Evolutionary conservation across 1,140 invertebrate genomes (phyloP).

Genomic region (Saxidomus purpurata): DNA sequence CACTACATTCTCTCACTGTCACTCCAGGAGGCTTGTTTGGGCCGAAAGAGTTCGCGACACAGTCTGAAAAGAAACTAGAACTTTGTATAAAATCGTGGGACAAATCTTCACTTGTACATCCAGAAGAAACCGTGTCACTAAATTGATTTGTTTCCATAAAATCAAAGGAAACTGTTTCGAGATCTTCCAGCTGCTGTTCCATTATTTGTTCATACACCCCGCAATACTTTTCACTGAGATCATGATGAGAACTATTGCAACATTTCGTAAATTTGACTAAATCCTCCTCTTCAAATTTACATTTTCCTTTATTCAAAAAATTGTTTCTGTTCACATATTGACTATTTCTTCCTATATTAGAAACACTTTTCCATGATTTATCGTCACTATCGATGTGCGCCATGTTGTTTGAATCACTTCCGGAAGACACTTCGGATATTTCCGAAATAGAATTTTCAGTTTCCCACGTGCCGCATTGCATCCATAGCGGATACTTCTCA

Average conservation of each 20-base stretch:
- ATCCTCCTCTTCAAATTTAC: neutral
- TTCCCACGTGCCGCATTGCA: constrained; percentile 49
- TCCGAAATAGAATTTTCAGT: constrained; percentile 39
- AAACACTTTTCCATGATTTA: constrained; percentile 30
- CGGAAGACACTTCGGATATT: constrained; percentile 50
- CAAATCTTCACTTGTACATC: neutral
- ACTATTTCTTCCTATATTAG: neutral
- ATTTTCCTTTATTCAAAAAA: neutral
- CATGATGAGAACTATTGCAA: constrained; percentile 11
- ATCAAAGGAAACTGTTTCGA: neutral
- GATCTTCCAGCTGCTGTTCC: constrained; percentile 64
- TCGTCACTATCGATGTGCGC: neutral
- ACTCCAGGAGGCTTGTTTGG: neutral
- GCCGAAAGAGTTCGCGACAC: neutral
- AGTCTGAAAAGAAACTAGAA: neutral
- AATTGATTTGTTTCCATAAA: constrained; percentile 9
- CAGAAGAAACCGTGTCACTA: neutral
- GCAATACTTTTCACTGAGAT: constrained; percentile 48
- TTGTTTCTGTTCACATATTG: neutral
- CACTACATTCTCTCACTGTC: constrained; percentile 28
- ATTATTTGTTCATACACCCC: constrained; percentile 64
- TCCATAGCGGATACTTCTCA: constrained; percentile 64
- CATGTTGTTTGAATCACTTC: constrained; percentile 31
- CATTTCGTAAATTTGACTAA: constrained; percentile 9
- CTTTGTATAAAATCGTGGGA: neutral